Base-by-base conservation (phyloP, 2,888 invertebrate species). In the Slavum lentiscoides region DNA sequence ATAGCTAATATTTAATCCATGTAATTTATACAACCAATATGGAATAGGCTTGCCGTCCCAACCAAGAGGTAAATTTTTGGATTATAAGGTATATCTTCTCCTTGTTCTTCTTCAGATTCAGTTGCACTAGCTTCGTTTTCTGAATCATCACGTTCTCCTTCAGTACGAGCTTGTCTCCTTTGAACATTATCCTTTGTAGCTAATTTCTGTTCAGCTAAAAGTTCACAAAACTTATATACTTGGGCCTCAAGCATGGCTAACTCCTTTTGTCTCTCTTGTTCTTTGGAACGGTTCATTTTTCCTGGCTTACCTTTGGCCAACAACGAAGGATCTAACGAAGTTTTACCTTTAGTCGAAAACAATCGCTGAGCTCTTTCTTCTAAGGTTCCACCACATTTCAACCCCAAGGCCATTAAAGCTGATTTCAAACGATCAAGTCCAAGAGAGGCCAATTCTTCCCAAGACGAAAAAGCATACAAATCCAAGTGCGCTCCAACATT, bases 1-100 rank as follows among this genome's bases (percentile, higher is more conserved):
- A 87, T 98, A 99, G 86, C 96, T 97, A 83, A 99, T 97, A 87
- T 99, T 99, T 15, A 99, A 89, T 0, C 99, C 99, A 86, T 99
- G 99, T 9, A 99, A 89, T 87, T 99, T 99, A 88, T 99, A 99
- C 80, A 99, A 87, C 98, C 98, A 98, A 87, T 98, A 98, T 0
- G 98, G 98, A 84, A 92, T 92, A 0, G 92, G 92, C 86, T 98
- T 98, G 80, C 98, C 98, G 88, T 98, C 98, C 98, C 98, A 99
- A 0, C 98, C 99, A 0, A 99, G 91, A 0, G 99, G 99, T 81
- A 99, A 88, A 88, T 99, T 99, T 88, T 99, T 99, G 99, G 99
- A 88, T 99, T 99, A 87, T 99, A 99, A 0, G 98, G 98, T 55
- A 98, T 88, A 83, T 97, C 95, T 84, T 96, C 95, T 82, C 92